phyloP scores from a whole-genome alignment of 2,113 vertebrate species.

The Ptilorrhoa leucosticta region DNA sequence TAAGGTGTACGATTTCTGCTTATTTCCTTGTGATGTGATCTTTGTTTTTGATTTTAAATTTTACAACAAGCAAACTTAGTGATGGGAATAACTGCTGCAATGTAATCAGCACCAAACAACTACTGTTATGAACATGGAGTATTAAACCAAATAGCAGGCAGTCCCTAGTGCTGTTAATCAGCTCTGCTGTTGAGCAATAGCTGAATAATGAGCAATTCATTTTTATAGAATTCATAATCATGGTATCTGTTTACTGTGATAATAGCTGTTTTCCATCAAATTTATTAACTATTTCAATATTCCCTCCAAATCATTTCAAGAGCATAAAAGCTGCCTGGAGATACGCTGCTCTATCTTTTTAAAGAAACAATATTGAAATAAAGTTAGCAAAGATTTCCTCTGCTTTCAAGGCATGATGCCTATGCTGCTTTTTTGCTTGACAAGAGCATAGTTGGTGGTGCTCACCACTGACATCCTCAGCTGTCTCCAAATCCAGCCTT shows the following conservation, averaged over 20 bases:
- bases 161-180: not conserved
- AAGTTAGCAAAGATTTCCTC: not conserved
- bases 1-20: not conserved
- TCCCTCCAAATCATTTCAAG: not conserved
- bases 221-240: conserved; percentile 19
- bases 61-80: not conserved
- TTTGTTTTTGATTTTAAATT: not conserved
- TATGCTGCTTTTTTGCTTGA: not conserved
- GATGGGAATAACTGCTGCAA: not conserved
- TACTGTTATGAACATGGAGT: fast-evolving
- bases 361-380: not conserved
- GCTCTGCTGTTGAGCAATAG: not conserved
- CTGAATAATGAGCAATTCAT: not conserved
- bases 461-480: not conserved
- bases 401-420: not conserved
- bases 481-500: not conserved
- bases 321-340: not conserved
- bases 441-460: not conserved
- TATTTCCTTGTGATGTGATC: not conserved
- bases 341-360: not conserved
- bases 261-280: not conserved
- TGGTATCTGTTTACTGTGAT: not conserved
- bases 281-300: not conserved
- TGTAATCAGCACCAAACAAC: not conserved
- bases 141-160: not conserved